phyloP scores from a whole-genome alignment of 2,113 vertebrate species.

The Gadus chalcogrammus region DNA sequence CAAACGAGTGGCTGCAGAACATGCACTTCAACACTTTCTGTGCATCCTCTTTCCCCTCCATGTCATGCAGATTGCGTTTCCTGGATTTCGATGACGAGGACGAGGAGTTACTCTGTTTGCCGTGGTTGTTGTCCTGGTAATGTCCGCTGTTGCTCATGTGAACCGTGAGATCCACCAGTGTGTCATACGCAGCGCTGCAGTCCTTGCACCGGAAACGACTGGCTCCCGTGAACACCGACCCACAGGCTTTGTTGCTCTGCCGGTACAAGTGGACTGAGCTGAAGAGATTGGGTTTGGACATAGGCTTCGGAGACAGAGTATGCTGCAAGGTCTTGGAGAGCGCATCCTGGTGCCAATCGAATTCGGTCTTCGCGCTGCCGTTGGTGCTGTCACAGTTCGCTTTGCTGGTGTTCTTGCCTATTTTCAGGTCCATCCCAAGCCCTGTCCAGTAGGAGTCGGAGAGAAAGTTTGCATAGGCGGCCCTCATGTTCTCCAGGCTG shows the following conservation, averaged over 20 bases:
- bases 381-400: constrained; percentile 89
- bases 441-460: constrained; percentile 98
- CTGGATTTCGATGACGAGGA: constrained; percentile 88
- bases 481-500: constrained; percentile 97
- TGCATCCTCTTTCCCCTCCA: constrained; percentile 94
- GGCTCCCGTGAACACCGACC: constrained; percentile 90
- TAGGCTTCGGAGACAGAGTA: constrained; percentile 80
- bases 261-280: constrained; percentile 95
- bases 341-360: constrained; percentile 97
- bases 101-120: constrained; percentile 84
- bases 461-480: constrained; percentile 95
- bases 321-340: constrained; percentile 95
- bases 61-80: constrained; percentile 91
- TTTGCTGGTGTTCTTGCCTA: constrained; percentile 81
- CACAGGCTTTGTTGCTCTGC: constrained; percentile 88
- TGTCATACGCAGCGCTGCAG: constrained; percentile 95
- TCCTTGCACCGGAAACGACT: constrained; percentile 95
- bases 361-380: constrained; percentile 83
- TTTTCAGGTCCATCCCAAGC: constrained; percentile 89
- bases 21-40: constrained; percentile 98
- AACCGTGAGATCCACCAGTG: constrained; percentile 91
- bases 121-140: constrained; percentile 96
- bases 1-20: constrained; percentile 98
- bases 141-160: constrained; percentile 98
- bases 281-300: constrained; percentile 92